phyloP scores from a whole-genome alignment of 2,797 vertebrate species.

The Aphelocoma californica region DNA sequence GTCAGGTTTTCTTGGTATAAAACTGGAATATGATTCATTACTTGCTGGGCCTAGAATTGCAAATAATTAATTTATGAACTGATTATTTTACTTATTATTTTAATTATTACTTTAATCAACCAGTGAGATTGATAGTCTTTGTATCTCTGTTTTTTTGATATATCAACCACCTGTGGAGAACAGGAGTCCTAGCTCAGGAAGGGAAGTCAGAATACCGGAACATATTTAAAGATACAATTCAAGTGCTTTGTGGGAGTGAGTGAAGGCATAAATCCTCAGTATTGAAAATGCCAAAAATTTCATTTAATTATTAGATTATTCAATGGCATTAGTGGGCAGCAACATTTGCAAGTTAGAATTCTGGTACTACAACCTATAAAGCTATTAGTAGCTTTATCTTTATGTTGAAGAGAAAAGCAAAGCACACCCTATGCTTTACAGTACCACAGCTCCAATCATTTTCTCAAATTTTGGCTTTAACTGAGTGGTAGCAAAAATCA shows the following conservation, averaged over 20 bases:
- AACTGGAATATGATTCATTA: not conserved
- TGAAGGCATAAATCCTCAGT: constrained; percentile 1
- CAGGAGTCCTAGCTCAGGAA: constrained; percentile 20
- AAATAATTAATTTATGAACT: not conserved
- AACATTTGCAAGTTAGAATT: not conserved
- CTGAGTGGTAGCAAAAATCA: constrained; percentile 30
- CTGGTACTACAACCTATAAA: not conserved
- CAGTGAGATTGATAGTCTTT: not conserved
- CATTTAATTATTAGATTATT: constrained; percentile 56
- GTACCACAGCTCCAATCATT: not conserved
- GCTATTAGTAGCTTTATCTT: not conserved
- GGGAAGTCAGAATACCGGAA: constrained; percentile 38
- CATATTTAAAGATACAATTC: constrained; percentile 32
- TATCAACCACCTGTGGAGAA: not conserved
- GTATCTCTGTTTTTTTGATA: not conserved
- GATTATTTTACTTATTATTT: not conserved
- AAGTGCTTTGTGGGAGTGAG: constrained; percentile 10
- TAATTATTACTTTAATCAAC: constrained; percentile 17
- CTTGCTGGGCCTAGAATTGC: not conserved
- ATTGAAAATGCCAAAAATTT: constrained; percentile 23
- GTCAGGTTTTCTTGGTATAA: not conserved
- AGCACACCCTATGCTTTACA: not conserved
- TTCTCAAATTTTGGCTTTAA: constrained; percentile 23
- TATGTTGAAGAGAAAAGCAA: not conserved
- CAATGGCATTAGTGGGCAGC: not conserved